Conservation (phyloP, 2,888 invertebrate genomes). For the Halocaridina rubra region DNA sequence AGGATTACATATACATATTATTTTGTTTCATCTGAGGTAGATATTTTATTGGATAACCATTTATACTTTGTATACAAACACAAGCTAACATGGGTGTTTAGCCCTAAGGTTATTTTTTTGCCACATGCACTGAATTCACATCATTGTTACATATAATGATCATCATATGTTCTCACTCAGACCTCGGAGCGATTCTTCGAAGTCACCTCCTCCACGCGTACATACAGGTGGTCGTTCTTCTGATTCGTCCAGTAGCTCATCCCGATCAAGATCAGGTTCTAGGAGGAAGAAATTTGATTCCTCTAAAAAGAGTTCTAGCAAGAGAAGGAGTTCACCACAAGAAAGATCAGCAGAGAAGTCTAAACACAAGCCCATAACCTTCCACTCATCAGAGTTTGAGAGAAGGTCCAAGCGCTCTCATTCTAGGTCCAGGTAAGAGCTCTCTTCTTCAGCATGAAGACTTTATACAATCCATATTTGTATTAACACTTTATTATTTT, state of each 20-base stretch:
- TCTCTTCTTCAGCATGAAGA: too few relatives aligned
- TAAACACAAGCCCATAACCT: not conserved
- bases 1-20: too few relatives aligned
- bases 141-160: too few relatives aligned
- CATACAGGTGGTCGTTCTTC: not conserved
- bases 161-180: too few relatives aligned
- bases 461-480: too few relatives aligned
- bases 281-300: slow-evolving; percentile 3
- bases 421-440: not conserved
- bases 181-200: not conserved
- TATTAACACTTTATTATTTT: too few relatives aligned
- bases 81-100: too few relatives aligned
- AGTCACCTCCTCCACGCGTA: not conserved
- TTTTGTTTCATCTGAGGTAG: too few relatives aligned
- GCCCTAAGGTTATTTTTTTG: too few relatives aligned
- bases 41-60: too few relatives aligned
- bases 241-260: not conserved
- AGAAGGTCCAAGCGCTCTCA: not conserved
- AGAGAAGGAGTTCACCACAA: not conserved
- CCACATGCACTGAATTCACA: too few relatives aligned
- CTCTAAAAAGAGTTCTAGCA: not conserved
- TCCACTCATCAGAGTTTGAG: not conserved
- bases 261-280: not conserved
- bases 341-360: not conserved
- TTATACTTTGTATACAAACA: too few relatives aligned